Base-by-base conservation (phyloP, 2,888 invertebrate genomes). In the Polyploca ridens region DNA sequence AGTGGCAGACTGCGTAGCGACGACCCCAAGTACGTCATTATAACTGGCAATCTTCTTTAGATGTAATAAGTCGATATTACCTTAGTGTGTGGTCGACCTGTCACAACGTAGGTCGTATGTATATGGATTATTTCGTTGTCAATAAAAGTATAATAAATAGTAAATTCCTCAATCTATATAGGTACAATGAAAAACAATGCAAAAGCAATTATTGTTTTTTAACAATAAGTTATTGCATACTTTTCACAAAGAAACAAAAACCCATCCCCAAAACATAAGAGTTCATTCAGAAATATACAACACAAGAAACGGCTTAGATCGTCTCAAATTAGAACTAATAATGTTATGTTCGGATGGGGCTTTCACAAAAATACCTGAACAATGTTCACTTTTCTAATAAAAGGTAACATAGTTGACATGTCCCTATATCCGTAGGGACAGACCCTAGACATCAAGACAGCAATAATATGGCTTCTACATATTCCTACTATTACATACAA, bases 391-490 rank as follows among this genome's bases (percentile, higher is more conserved):
- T 19, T 19, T 19, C 19, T 54, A 35, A 35, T 35, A 35, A 35
- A 3, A 27, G 27, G 35, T 35, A 35, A 35, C 6, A 35, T 7
- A 6, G 1, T 35, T 35, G 7, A 16, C 3, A 19, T 54, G 8
- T 54, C 49, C 49, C 0, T 3, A 4, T 16, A 19, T 19, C 54
- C 19, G 19, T 54, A 10, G 16, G n/a, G 54, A 3, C 14, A 19
- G n/a, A 10, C 54, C 19, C 10, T n/a, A 10, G 16, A 2, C 19
- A 19, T 10, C 8, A n/a, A n/a, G n/a, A n/a, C n/a, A n/a, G 46
- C 19, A 54, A 19, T 19, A 19, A 54, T 54, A 19, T 54, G 54
- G 54, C 19, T 54, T 54, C 54, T 54, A 54, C 54, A 19, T 54
- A 16, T 4, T n/a, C n/a, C n/a, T n/a, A 46, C 6, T n/a, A 54